A percentile compares a stretch with the other conserved stretches of the same genome.
Conservation (phyloP, 2,113 vertebrate genomes). For the Leptocoma aspasia region DNA sequence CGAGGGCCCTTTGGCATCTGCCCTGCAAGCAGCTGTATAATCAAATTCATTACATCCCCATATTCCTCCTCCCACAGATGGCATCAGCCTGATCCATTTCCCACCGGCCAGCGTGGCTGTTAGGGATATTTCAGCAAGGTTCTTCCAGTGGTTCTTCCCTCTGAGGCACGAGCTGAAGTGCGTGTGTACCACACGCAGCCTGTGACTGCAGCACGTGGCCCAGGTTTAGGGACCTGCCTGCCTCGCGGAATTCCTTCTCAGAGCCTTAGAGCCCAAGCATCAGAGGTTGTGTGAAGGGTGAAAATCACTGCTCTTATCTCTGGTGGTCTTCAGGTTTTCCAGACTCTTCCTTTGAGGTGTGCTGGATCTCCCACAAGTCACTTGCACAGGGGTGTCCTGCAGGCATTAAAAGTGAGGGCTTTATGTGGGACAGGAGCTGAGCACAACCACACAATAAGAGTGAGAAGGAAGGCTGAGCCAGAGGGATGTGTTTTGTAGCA, state of each 20-base stretch:
- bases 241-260: not conserved
- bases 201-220: not conserved
- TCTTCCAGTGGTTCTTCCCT: not conserved
- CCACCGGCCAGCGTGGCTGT: not conserved
- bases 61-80: not conserved
- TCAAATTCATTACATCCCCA: not conserved
- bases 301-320: not conserved
- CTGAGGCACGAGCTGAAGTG: not conserved
- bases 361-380: not conserved
- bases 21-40: not conserved
- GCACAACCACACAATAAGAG: accelerated
- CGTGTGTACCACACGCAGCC: accelerated
- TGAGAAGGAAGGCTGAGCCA: not conserved
- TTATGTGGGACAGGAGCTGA: not conserved
- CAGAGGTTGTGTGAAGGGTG: accelerated
- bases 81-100: not conserved
- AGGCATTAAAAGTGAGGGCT: not conserved
- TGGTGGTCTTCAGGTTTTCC: not conserved
- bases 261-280: not conserved
- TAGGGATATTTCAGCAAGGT: not conserved
- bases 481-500: not conserved
- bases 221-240: not conserved
- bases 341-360: not conserved
- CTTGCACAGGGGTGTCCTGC: not conserved
- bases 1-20: not conserved